Conservation (phyloP, 2,113 vertebrate genomes). For the Rhinichthys klamathensis region DNA sequence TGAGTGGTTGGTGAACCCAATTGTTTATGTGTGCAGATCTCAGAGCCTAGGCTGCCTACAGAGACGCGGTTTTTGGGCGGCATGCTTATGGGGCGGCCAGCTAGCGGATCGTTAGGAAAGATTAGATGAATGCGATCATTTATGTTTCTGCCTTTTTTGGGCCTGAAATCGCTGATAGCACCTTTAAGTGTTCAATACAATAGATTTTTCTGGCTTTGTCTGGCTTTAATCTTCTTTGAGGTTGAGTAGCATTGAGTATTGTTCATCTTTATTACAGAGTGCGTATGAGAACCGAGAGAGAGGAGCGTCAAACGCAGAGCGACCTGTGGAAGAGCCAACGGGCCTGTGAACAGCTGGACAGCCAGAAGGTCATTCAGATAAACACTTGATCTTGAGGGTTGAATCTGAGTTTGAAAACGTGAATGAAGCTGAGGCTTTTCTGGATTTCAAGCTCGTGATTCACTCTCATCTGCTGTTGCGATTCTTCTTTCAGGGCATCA, state of each 20-base stretch:
- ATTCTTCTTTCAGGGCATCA: conserved; percentile 77
- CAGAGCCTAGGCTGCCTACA: too few species aligned
- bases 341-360: conserved; percentile 91
- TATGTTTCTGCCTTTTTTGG: too few species aligned
- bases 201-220: neutral
- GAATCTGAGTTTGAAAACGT: neutral
- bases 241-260: neutral
- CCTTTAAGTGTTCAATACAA: too few species aligned
- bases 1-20: too few species aligned
- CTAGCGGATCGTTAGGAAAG: too few species aligned
- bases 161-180: too few species aligned
- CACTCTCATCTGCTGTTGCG: conserved; percentile 30
- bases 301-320: conserved; percentile 86
- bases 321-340: conserved; percentile 90
- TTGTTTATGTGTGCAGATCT: too few species aligned
- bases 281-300: conserved; percentile 88
- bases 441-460: neutral
- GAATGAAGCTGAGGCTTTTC: neutral
- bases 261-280: conserved; percentile 64
- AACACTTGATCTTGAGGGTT: too few species aligned
- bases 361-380: conserved; percentile 80
- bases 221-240: neutral
- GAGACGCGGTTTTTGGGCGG: too few species aligned
- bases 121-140: too few species aligned
- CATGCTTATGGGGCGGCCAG: too few species aligned